Evolutionary conservation across 2,797 vertebrate genomes (phyloP).

Genomic region (Phataginus tricuspis): DNA sequence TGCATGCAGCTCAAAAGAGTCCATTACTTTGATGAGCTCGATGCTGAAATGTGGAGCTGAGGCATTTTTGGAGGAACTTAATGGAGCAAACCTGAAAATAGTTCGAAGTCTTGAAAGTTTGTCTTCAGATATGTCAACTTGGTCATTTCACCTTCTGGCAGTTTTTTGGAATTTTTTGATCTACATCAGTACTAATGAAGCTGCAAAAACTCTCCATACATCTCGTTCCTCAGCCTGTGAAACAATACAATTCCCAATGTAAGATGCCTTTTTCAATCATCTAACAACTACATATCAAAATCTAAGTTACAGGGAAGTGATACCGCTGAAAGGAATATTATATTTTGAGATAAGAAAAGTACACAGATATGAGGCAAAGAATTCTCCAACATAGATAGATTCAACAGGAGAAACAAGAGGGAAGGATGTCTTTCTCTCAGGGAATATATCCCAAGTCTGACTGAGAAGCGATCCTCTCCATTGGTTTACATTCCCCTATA

Average conservation of each 20-base stretch:
- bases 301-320: not conserved
- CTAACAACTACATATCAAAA: not conserved
- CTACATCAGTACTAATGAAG: not conserved
- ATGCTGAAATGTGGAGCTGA: not conserved
- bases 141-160: not conserved
- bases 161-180: not conserved
- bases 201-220: not conserved
- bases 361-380: not conserved
- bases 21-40: not conserved
- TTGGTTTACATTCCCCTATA: not conserved
- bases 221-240: not conserved
- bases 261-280: not conserved
- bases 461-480: not conserved
- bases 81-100: not conserved
- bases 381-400: not conserved
- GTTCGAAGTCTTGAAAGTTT: not conserved
- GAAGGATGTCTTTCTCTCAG: not conserved
- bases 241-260: not conserved
- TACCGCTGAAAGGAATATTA: not conserved
- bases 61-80: accelerated
- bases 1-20: not conserved
- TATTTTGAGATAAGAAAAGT: not conserved
- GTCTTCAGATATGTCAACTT: no score
- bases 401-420: not conserved
- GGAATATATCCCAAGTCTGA: no score